Percentiles rank a stretch among this genome's conserved stretches.
These are phyloP conservation scores for Tenodera sinensis DNA, from an alignment of 2,888 invertebrate genomes.

Conservation along the genomic window DNA sequence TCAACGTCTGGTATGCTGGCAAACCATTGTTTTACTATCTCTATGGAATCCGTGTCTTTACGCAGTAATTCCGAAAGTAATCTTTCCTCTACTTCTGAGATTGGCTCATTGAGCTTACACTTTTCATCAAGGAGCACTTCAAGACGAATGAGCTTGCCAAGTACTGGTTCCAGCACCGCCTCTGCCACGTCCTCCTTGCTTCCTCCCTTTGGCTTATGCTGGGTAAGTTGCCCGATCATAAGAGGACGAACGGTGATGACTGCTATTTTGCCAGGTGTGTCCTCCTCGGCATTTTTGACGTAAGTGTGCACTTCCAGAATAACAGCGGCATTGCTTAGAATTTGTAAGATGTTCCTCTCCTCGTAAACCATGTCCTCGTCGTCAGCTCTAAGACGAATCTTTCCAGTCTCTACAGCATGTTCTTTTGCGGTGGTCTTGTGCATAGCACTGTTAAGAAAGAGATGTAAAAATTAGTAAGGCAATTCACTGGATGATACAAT, in stretches of 20 bases:
- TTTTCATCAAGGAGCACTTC: background rate
- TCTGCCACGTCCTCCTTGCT: background rate
- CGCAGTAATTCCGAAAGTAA: background rate
- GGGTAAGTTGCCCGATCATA: background rate
- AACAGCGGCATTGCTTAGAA: background rate
- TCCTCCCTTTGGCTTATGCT: background rate
- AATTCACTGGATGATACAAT: too few relatives aligned
- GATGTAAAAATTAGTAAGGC: too few relatives aligned
- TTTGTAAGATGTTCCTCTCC: background rate
- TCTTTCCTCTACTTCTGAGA: background rate
- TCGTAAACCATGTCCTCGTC: background rate
- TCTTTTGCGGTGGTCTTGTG: too few relatives aligned
- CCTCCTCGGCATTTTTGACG: background rate
- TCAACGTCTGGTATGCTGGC: background rate
- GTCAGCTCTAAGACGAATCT: background rate
- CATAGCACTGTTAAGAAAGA: too few relatives aligned
- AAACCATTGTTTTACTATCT: background rate
- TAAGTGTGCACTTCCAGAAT: background rate
- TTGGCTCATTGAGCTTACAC: background rate
- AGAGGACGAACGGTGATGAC: background rate
- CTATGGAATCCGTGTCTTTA: background rate
- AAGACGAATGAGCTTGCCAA: background rate
- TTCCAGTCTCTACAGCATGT: background rate
- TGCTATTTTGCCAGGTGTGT: too few relatives aligned
- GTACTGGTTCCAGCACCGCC: background rate